These are phyloP conservation scores for Cylindroiulus punctatus DNA, from an alignment of 2,888 invertebrate species.

Conservation along the genomic window DNA sequence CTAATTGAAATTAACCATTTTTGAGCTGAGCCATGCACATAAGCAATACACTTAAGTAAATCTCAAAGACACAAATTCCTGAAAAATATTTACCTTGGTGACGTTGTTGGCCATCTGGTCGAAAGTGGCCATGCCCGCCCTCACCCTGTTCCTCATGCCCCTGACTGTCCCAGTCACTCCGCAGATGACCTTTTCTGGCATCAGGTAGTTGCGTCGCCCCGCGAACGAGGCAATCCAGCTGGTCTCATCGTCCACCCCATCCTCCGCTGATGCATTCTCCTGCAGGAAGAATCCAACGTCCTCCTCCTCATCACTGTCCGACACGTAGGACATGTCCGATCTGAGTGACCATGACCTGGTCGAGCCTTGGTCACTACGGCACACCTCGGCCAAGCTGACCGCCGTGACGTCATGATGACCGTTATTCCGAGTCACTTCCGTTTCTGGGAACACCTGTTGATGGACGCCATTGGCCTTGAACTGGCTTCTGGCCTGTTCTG, in stretches of 20 bases:
- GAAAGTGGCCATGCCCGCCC: slow-evolving; percentile 95
- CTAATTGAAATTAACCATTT: too few relatives aligned
- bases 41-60: too few relatives aligned
- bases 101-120: slow-evolving; percentile 80
- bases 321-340: neutral
- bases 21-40: too few relatives aligned
- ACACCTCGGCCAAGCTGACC: slow-evolving; percentile 19
- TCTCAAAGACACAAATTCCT: too few relatives aligned
- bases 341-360: neutral
- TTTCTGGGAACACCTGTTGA: neutral
- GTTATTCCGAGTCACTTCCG: neutral
- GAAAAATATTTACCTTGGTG: slow-evolving; percentile 75
- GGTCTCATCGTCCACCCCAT: neutral
- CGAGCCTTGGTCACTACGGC: neutral
- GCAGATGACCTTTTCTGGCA: slow-evolving; percentile 72
- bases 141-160: slow-evolving; percentile 92
- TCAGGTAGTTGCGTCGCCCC: slow-evolving; percentile 52
- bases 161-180: slow-evolving; percentile 93
- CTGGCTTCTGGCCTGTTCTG: neutral
- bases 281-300: slow-evolving; percentile 19
- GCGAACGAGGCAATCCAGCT: slow-evolving; percentile 49
- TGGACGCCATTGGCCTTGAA: neutral
- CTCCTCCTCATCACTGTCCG: slow-evolving; percentile 40
- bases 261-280: slow-evolving; percentile 12
- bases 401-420: neutral